phyloP scores from a whole-genome alignment of 1,140 invertebrate species.

The Diachasmimorpha longicaudata region DNA sequence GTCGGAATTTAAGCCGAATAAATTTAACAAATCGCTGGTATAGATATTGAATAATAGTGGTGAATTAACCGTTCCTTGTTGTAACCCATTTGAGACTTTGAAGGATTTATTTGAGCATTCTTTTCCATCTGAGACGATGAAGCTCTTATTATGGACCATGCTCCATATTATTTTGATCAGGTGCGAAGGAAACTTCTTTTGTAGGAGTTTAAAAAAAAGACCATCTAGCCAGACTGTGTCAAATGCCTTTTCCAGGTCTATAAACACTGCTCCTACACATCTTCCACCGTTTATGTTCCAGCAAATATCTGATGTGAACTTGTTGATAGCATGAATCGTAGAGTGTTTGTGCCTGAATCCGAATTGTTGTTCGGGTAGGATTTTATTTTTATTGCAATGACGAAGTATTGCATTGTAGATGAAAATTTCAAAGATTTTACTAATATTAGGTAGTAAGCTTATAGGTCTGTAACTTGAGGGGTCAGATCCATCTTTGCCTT shows the following conservation, averaged over 20 bases:
- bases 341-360: background rate
- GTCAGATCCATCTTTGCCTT: background rate
- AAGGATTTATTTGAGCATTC: background rate
- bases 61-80: constrained; percentile 22
- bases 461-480: constrained; percentile 26
- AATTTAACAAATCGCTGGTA: no score
- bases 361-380: background rate
- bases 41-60: no score
- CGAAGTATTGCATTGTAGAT: background rate
- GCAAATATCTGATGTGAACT: constrained; percentile 13
- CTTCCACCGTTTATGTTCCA: background rate
- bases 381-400: constrained; percentile 7
- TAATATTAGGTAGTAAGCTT: constrained; percentile 12
- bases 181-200: background rate
- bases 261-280: background rate
- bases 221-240: no score
- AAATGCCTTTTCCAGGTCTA: constrained; percentile 5
- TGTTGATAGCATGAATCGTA: constrained; percentile 14
- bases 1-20: background rate
- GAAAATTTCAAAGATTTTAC: constrained; percentile 17
- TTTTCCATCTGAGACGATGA: background rate
- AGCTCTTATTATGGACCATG: background rate
- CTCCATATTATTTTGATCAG: background rate
- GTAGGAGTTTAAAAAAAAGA: background rate
- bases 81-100: constrained; percentile 2